These are phyloP conservation scores for Latrodectus hesperus DNA, from an alignment of 2,888 invertebrate genomes.

Conservation along the genomic window DNA sequence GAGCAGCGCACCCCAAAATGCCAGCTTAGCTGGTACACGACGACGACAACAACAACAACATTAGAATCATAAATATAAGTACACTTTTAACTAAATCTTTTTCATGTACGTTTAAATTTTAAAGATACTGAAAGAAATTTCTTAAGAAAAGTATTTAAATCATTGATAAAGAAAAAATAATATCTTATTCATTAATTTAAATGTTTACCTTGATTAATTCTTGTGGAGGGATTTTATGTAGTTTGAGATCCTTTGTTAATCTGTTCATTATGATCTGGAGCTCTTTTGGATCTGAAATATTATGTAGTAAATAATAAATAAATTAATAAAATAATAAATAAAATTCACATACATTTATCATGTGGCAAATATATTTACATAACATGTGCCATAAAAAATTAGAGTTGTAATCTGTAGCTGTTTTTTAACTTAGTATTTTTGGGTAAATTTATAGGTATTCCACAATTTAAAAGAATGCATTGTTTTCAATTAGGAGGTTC, in stretches of 20 bases:
- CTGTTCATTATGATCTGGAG: conserved; percentile 66
- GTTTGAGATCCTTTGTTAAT: conserved; percentile 88
- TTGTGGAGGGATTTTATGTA: conserved; percentile 92
- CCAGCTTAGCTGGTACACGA: too few relatives aligned
- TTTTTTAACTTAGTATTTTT: background rate
- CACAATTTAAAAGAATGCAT: background rate
- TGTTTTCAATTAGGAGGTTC: background rate
- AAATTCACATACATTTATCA: background rate
- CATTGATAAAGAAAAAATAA: too few relatives aligned
- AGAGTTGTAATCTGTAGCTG: background rate
- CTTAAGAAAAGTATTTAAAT: too few relatives aligned
- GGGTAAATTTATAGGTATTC: background rate
- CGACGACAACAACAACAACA: too few relatives aligned
- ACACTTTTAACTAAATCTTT: too few relatives aligned
- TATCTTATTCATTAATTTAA: background rate
- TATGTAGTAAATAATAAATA: background rate
- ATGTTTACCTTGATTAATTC: conserved; percentile 86
- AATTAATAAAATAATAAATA: background rate
- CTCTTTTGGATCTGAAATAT: conserved; percentile 56
- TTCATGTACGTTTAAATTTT: too few relatives aligned
- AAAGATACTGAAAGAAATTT: too few relatives aligned
- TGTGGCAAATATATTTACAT: background rate
- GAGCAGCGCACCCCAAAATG: too few relatives aligned
- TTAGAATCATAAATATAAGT: too few relatives aligned
- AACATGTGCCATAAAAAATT: background rate